Base-by-base conservation (phyloP, 2,888 invertebrate species). In the Sarcophaga subvicina region DNA sequence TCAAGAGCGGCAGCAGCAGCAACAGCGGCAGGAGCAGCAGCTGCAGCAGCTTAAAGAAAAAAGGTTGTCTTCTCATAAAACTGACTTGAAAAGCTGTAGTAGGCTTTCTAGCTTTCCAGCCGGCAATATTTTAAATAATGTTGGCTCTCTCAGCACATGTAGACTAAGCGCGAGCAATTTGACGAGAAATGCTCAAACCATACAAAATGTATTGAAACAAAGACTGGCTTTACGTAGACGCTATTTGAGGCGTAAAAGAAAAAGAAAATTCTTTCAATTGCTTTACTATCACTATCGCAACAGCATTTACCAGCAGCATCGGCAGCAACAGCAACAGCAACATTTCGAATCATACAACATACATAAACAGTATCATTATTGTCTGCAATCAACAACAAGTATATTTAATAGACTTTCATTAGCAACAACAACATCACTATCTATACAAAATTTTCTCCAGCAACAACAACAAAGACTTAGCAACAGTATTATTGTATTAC, bases 201-300 rank as follows among this genome's bases (percentile, higher is more conserved):
- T n/a, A 77, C 71, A 73, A 75, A 85, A 82, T 77, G 82, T 80
- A 67, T 80, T 85, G 54, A 87, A 84, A 87, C 87, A 87, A 87
- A 87, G 87, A 87, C 87, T 87, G 87, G 87, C 84, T 78, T 76
- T 87, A 81, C 79, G 84, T 66, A 87, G 76, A 84, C 87, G 87
- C 27, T 87, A 87, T 25, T 71, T 84, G 25, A 75, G 81, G 37
- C 87, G 87, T 47, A 87, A 87, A 81, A 78, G 87, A 81, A 87
- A 87, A 87, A 87, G 87, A 87, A 87, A 87, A 87, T 79, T 59
- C 45, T 70, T 67, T 45, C 79, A 45, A 14, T 47, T 47, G 45
- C 80, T 17, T 8, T 47, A 47, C 22, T 75, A 22, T n/a, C 71
- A 70, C 12, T 12, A 62, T 25, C 45, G 63, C 12, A 47, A 71